Base-by-base conservation (phyloP, 2,888 invertebrate species). In the Xestia ashworthii region DNA sequence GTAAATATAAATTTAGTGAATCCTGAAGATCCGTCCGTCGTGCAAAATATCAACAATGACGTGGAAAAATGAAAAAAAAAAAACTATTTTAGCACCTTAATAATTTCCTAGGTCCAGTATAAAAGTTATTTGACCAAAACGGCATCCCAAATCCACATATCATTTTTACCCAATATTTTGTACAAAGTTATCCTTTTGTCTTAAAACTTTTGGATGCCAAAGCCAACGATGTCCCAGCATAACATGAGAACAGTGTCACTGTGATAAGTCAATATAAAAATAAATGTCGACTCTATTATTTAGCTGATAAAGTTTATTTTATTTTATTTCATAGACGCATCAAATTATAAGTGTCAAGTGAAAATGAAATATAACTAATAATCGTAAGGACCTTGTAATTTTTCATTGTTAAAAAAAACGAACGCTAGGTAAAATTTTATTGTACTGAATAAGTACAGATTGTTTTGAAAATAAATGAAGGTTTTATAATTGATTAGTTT, bases 381-480 rank as follows among this genome's bases (percentile, higher is more conserved):
- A 77, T 76, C 72, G 46, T 88, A 89, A 89, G 88, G 80, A 89
- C 82, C 90, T 89, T 92, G 92, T 92, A 92, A 92, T 93, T 94
- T 94, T 93, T 93, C 89, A 94, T 94, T 94, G 93, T 94, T 94
- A 92, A 91, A 88, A 87, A 92, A 92, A 89, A 53, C 90, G 84
- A 84, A 92, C 85, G 92, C 92, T 95, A 94, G 92, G 90, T 93
- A 92, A 93, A 88, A 93, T 92, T 93, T 92, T 94, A 95, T 95
- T 94, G 94, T 95, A 95, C 94, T 92, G 88, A 81, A 89, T 86
- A 87, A 92, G 93, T 95, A 93, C 93, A 92, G 87, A 92, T 94
- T 94, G 94, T 95, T 95, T 95, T 94, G 90, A 93, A 95, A 95
- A 94, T 94, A 95, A 93, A 92, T n/a, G 75, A 91, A 89, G 84